A percentile compares a stretch with the other conserved stretches of the same genome.
These are phyloP conservation scores for Galleria mellonella DNA, from an alignment of 1,140 invertebrate genomes.

Conservation along the genomic window DNA sequence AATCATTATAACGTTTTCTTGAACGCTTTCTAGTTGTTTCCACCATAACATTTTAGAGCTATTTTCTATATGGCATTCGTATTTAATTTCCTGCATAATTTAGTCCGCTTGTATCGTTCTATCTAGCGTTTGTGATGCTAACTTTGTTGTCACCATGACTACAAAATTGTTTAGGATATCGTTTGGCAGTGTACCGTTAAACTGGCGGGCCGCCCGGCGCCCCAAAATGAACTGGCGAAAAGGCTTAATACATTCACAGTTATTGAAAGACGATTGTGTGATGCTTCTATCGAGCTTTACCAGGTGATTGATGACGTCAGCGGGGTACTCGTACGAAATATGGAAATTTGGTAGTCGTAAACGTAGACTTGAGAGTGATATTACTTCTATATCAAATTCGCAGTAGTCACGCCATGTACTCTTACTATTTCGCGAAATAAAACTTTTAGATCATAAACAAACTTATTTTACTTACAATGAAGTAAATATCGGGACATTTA, in stretches of 20 bases:
- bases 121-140: slow-evolving; percentile 11
- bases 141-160: slow-evolving; percentile 47
- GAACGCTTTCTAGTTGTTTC: slow-evolving; percentile 55
- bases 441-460: too few species aligned
- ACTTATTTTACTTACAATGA: too few species aligned
- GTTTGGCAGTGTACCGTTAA: slow-evolving; percentile 15
- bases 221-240: slow-evolving; percentile 49
- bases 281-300: slow-evolving; percentile 38
- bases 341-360: slow-evolving; percentile 14
- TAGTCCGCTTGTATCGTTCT: slow-evolving; percentile 12
- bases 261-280: slow-evolving; percentile 46
- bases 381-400: too few species aligned
- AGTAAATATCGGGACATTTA: too few species aligned
- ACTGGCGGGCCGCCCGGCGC: slow-evolving; percentile 37
- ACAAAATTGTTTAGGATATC: slow-evolving; percentile 33
- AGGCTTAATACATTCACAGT: slow-evolving; percentile 32
- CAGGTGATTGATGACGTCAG: slow-evolving; percentile 56
- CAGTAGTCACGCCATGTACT: too few species aligned
- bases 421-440: too few species aligned
- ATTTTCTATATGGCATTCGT: slow-evolving; percentile 10
- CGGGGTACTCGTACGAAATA: slow-evolving; percentile 15
- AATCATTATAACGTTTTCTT: slow-evolving; percentile 52
- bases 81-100: slow-evolving; percentile 1
- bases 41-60: slow-evolving; percentile 63
- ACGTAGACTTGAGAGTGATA: not conserved